Evolutionary conservation across 2,113 vertebrate genomes (phyloP).

Genomic region (Mastomys natalensis): DNA sequence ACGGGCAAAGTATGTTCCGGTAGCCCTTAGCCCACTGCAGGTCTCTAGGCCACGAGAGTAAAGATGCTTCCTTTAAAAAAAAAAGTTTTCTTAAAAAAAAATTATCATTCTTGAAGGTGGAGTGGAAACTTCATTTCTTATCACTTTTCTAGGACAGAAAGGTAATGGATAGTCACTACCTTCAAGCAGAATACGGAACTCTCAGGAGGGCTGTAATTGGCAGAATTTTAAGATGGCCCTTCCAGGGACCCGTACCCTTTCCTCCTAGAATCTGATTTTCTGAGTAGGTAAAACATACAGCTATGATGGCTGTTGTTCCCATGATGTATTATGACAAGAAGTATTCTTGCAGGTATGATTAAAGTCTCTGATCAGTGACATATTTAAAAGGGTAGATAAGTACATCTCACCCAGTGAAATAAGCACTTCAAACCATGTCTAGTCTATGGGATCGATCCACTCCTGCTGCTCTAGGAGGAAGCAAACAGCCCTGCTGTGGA

Average conservation of each 20-base stretch:
- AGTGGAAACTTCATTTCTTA: neutral
- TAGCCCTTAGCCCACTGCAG: neutral
- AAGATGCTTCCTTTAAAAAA: constrained; percentile 7
- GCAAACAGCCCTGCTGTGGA: neutral
- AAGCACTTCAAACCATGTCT: neutral
- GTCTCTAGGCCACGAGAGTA: constrained; percentile 19
- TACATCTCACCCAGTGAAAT: neutral
- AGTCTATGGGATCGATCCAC: neutral
- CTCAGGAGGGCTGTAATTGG: neutral
- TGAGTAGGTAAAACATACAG: neutral
- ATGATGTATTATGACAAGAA: neutral
- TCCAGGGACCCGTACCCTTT: neutral
- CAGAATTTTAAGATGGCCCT: neutral
- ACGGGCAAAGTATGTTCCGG: neutral
- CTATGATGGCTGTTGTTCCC: neutral
- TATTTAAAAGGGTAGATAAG: neutral
- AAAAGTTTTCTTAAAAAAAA: neutral
- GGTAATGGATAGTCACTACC: neutral
- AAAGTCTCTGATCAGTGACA: neutral
- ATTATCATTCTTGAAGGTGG: neutral
- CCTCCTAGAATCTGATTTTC: neutral
- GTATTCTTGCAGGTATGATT: neutral
- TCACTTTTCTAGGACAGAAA: neutral
- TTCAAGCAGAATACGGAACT: neutral
- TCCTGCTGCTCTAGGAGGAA: neutral